Conservation (phyloP, 2,113 vertebrate species). For the Morone chrysops region DNA sequence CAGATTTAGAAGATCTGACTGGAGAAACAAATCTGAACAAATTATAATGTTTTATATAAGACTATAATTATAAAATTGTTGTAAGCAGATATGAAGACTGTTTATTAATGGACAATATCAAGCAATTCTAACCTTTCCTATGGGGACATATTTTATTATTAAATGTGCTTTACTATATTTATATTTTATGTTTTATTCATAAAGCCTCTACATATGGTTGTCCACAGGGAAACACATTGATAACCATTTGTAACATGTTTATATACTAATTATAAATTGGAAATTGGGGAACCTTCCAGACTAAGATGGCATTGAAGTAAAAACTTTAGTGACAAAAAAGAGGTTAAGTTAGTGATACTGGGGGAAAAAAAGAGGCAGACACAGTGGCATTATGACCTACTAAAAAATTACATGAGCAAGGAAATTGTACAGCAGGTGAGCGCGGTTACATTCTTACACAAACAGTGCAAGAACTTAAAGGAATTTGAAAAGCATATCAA, state of each 20-base stretch:
- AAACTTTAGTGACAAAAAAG: background rate
- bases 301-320: background rate
- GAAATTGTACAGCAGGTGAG: conserved; percentile 45
- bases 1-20: no score
- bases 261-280: background rate
- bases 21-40: no score
- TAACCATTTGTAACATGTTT: background rate
- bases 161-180: background rate
- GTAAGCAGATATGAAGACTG: no score
- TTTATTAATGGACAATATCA: no score
- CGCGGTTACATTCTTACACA: conserved; percentile 1
- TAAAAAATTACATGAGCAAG: conserved; percentile 41
- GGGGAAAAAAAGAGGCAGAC: background rate
- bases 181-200: no score
- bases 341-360: no score
- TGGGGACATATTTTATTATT: background rate
- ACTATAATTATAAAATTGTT: no score
- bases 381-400: conserved; percentile 37
- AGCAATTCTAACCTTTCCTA: no score
- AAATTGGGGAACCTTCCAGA: background rate
- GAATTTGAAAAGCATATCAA: conserved; percentile 32
- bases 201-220: no score
- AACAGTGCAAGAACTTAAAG: conserved; percentile 23
- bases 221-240: background rate
- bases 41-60: no score